Evolutionary conservation across 2,113 vertebrate genomes (phyloP).

Genomic region (Ophthalmolycus amberensis): DNA sequence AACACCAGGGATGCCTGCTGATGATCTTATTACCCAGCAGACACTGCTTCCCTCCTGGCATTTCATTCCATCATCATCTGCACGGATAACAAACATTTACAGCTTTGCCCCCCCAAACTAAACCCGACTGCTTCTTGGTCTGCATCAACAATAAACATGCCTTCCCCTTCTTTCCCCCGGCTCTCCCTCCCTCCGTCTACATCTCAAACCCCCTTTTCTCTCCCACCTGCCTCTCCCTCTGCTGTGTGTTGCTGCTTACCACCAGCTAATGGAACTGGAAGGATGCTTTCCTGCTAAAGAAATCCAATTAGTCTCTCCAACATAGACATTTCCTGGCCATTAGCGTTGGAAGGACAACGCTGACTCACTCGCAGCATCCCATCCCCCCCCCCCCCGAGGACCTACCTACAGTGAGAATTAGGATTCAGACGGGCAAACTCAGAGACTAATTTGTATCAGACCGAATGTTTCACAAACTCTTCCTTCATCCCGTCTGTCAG

Average conservation of each 20-base stretch:
- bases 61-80: conserved; percentile 1
- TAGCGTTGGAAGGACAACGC: conserved; percentile 57
- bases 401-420: conserved; percentile 23
- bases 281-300: conserved; percentile 75
- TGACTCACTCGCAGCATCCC: conserved; percentile 57
- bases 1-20: conserved; percentile 15
- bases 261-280: conserved; percentile 74
- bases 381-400: conserved; percentile 19
- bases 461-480: conserved; percentile 31
- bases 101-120: neutral
- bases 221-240: conserved; percentile 50
- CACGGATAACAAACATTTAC: conserved; percentile 1
- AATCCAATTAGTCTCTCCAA: conserved; percentile 76
- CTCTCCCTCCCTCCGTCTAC: neutral
- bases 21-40: neutral
- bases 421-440: neutral
- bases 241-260: conserved; percentile 68
- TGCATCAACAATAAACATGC: conserved; percentile 31
- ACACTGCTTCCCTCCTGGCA: conserved; percentile 1
- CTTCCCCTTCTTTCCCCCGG: neutral
- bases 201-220: neutral
- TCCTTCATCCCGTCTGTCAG: conserved; percentile 26
- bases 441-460: neutral
- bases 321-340: conserved; percentile 79
- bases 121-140: neutral